These are phyloP conservation scores for Apteryx owenii DNA, from an alignment of 2,113 vertebrate species.

Conservation along the genomic window DNA sequence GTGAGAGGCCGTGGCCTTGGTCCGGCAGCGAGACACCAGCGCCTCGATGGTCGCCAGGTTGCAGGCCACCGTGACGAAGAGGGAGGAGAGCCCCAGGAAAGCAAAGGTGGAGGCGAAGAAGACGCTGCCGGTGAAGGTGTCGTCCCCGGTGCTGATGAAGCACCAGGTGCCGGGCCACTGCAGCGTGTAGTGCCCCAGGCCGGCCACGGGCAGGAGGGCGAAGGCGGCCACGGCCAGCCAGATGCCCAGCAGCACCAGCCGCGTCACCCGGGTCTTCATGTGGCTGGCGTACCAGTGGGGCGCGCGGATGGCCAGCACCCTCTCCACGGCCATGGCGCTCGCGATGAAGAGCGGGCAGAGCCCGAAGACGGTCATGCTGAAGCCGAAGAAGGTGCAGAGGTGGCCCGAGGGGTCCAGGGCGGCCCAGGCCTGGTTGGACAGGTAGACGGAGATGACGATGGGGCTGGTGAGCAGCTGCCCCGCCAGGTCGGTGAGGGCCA, in stretches of 20 bases:
- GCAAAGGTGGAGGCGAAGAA: constrained; percentile 90
- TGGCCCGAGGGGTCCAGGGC: constrained; percentile 83
- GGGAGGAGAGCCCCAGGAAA: constrained; percentile 85
- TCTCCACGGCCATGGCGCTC: constrained; percentile 93
- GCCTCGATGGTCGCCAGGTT: constrained; percentile 91
- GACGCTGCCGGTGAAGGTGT: constrained; percentile 68
- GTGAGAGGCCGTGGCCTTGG: constrained; percentile 76
- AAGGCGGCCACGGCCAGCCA: constrained; percentile 84
- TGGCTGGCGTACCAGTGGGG: constrained; percentile 94
- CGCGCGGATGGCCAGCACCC: constrained; percentile 89
- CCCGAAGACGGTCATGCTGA: constrained; percentile 94
- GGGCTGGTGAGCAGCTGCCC: constrained; percentile 94
- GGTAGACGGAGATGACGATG: constrained; percentile 93
- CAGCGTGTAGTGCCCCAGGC: constrained; percentile 86
- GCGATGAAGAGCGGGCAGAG: constrained; percentile 92
- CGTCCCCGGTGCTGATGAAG: constrained; percentile 84
- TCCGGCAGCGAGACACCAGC: constrained; percentile 86
- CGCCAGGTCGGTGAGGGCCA: constrained; percentile 91
- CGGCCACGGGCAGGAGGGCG: constrained; percentile 87
- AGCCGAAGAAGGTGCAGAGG: constrained; percentile 91
- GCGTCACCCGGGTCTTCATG: constrained; percentile 88
- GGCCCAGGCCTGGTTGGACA: constrained; percentile 81
- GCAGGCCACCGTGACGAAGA: constrained; percentile 87
- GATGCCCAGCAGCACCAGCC: constrained; percentile 78
- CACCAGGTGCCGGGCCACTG: constrained; percentile 99